Evolutionary conservation across 2,797 vertebrate genomes (phyloP).

Genomic region (Ara ararauna): DNA sequence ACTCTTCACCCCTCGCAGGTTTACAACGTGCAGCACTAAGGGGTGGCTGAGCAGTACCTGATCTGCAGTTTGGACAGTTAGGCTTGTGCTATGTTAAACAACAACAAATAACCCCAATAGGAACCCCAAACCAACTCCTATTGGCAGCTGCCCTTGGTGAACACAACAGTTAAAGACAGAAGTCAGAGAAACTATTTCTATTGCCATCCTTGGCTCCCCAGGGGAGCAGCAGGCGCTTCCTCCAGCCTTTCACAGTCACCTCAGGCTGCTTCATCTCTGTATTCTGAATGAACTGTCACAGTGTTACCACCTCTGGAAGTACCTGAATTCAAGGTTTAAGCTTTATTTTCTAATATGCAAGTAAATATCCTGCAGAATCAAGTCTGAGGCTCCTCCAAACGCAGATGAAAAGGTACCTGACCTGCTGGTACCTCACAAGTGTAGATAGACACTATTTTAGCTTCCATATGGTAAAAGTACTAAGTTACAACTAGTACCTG

Average conservation of each 20-base stretch:
- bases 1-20: background rate
- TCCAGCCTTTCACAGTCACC: background rate
- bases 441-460: background rate
- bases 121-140: background rate
- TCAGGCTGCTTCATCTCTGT: background rate
- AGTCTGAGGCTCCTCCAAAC: background rate
- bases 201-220: background rate
- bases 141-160: background rate
- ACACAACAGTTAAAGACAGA: background rate
- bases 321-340: slow-evolving; percentile 29
- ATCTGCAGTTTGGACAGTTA: background rate
- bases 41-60: slow-evolving; percentile 28
- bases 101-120: background rate
- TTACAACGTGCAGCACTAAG: background rate
- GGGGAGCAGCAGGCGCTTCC: background rate
- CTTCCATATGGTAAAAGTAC: background rate
- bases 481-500: slow-evolving; percentile 22
- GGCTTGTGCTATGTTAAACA: background rate
- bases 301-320: slow-evolving; percentile 4
- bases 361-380: background rate
- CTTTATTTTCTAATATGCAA: background rate
- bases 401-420: background rate
- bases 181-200: background rate
- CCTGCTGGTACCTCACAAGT: background rate
- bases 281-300: background rate